Evolutionary conservation across 2,113 vertebrate genomes (phyloP), one percentile per base, ranked within the genome.

Genomic region (Fulmarus glacialis): DNA sequence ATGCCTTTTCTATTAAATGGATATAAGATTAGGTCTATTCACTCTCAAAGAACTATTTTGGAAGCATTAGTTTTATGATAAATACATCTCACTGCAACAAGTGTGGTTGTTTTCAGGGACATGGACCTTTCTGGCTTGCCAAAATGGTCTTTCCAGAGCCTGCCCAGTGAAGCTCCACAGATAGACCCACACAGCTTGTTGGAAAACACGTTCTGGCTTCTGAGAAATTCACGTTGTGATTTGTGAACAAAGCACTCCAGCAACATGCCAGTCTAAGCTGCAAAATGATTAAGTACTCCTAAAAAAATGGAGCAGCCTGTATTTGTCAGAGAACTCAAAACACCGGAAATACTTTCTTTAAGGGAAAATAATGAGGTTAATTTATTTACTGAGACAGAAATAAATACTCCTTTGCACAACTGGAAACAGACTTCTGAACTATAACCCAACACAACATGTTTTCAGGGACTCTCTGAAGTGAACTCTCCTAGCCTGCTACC

Each of bases 391-490:
- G 19, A 90, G 38, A 75, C 27, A 53, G 19, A 85, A 52, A 18
- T 30, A 56, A 45, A 66, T 23, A 26, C 21, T 87, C 12, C 4
- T 52, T 74, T 48, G 21, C 48, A 87, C 34, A 87, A 45, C 20
- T 78, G 55, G 64, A 93, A 93, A 71, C 11, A 67, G 38, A 59
- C 17, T 55, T 80, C 43, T 73, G 32, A 83, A 27, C 30, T 79
- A 47, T 23, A 58, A 63, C 3, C 5, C 22, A 75, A 40, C 2
- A 17, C 11, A 59, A 42, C 0, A 0, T 16, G 14, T 85, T 71
- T 90, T 48, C 22, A 59, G 60, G 5, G 9, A 34, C 30, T 40
- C 14, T 18, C 30, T 34, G 34, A 60, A 58, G 11, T 23, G 11
- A 36, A 43, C 4, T 64, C 5, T 50, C 23, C 38, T 11, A 30